Conservation (phyloP, 2,113 vertebrate species). For the Prunella himalayana region DNA sequence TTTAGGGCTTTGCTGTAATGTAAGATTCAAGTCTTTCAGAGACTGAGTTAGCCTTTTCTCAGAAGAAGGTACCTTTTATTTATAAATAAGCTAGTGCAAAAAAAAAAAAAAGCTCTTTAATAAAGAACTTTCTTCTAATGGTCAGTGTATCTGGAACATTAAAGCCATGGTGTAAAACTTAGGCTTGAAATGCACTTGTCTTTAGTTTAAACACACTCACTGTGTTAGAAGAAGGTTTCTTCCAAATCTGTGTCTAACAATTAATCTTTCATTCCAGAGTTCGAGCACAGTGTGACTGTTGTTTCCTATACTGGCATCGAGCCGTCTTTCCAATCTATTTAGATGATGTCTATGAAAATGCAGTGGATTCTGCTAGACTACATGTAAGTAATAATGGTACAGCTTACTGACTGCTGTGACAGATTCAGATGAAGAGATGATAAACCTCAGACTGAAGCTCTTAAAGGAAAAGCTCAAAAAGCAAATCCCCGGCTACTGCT, state of each 20-base stretch:
- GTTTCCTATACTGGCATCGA: conserved; percentile 97
- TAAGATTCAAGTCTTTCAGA: not conserved
- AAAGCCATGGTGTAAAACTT: not conserved
- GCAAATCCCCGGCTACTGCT: not conserved
- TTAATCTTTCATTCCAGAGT: conserved; percentile 75
- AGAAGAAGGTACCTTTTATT: not conserved
- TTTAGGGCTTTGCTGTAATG: not conserved
- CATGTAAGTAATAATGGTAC: conserved; percentile 79
- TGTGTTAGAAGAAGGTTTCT: not conserved
- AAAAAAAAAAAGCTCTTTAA: not conserved
- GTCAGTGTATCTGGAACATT: not conserved
- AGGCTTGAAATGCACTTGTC: not conserved
- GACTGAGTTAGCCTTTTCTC: not conserved
- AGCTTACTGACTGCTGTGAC: not conserved
- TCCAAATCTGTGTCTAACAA: not conserved
- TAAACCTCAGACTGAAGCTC: not conserved
- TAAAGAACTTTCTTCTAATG: not conserved
- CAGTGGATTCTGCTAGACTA: conserved; percentile 91
- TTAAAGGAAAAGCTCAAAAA: not conserved
- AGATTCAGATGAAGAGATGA: not conserved
- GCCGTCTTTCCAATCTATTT: conserved; percentile 97
- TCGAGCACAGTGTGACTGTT: conserved; percentile 89
- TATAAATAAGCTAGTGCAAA: not conserved
- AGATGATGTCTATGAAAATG: conserved; percentile 94
- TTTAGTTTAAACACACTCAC: not conserved